Conservation (phyloP, 2,113 vertebrate species). For the Triplophysa siluroides region DNA sequence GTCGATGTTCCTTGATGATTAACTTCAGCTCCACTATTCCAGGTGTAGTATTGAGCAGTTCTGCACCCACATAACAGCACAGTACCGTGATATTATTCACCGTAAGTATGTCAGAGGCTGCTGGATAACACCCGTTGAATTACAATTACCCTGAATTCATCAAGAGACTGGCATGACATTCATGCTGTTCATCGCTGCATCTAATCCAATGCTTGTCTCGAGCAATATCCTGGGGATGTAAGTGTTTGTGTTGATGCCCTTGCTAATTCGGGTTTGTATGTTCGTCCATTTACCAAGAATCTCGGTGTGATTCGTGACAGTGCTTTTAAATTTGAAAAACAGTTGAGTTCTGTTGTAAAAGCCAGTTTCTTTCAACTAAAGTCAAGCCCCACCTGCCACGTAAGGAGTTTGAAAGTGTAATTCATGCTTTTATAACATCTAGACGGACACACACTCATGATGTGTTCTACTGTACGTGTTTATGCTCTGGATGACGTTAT, state of each 20-base stretch:
- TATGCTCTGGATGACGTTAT: conserved; percentile 14
- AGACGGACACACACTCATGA: no score
- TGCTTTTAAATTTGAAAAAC: no score
- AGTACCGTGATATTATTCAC: not conserved
- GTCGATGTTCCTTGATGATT: no score
- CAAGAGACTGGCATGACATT: not conserved
- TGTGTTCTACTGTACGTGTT: not conserved
- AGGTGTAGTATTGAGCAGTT: not conserved
- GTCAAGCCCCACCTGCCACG: no score
- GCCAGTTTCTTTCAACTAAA: no score
- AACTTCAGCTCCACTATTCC: not conserved
- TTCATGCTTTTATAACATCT: no score
- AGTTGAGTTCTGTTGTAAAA: no score
- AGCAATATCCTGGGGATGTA: not conserved
- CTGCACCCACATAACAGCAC: not conserved
- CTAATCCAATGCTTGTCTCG: not conserved
- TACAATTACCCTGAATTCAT: not conserved
- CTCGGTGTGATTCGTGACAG: no score
- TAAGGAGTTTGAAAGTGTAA: no score
- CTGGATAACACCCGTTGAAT: not conserved
- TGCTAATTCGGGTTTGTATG: no score
- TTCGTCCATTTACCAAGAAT: no score
- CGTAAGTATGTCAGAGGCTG: not conserved
- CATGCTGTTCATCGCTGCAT: not conserved
- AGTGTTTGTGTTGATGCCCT: no score